Percentiles rank a stretch among this genome's conserved stretches.
Conservation (phyloP, 2,888 invertebrate genomes). For the Brachycybe producta region DNA sequence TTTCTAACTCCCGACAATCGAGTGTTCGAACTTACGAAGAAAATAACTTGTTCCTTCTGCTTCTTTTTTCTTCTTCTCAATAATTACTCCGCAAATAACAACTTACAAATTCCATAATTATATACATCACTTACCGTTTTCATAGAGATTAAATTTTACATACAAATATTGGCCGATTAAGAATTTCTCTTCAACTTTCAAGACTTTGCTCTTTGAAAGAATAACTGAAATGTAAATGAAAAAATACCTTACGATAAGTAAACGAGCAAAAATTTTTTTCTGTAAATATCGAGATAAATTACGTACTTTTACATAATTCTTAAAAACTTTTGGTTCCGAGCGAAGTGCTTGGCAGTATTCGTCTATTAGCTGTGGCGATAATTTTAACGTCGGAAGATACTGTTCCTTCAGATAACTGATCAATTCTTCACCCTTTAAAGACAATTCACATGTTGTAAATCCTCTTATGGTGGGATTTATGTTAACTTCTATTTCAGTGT, state of each 20-base stretch:
- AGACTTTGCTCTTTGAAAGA: constrained; percentile 9
- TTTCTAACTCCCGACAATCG: no score
- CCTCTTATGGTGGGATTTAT: constrained; percentile 26
- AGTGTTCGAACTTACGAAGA: no score
- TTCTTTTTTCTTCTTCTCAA: no score
- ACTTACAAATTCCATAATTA: no score
- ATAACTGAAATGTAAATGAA: constrained; percentile 11
- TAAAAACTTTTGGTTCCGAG: constrained; percentile 36
- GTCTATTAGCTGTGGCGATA: constrained; percentile 33
- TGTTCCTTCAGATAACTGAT: constrained; percentile 34
- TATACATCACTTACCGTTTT: no score
- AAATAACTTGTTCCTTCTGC: no score
- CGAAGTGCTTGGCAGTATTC: constrained; percentile 37
- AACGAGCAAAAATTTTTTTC: background rate
- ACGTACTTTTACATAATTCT: constrained; percentile 37
- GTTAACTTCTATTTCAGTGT: background rate
- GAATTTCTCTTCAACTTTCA: no score
- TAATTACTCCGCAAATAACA: no score
- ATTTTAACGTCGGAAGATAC: constrained; percentile 36
- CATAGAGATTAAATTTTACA: no score
- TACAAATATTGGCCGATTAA: no score
- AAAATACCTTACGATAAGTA: background rate
- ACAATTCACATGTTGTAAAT: constrained; percentile 29
- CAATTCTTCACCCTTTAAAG: constrained; percentile 36
- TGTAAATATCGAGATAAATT: background rate